Evolutionary conservation across 2,888 invertebrate species (phyloP).

Genomic region (Polymixis flavicincta): DNA sequence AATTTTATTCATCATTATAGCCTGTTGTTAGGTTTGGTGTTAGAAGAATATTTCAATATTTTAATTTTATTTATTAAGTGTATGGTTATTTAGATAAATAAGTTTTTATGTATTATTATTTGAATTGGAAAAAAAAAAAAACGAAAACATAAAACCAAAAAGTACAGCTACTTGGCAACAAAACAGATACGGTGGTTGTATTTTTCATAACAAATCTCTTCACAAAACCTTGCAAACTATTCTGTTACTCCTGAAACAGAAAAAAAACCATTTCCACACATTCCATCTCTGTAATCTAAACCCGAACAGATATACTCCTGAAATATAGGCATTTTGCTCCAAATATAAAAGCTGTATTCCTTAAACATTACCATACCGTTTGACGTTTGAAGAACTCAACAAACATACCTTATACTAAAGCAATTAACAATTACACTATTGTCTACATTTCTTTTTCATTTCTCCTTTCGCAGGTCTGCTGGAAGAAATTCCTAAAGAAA

Average conservation of each 20-base stretch:
- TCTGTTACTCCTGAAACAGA: not conserved
- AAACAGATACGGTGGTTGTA: not conserved
- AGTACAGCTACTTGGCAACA: not conserved
- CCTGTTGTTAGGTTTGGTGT: not conserved
- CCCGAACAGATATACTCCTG: slow-evolving; percentile 85
- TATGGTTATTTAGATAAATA: not conserved
- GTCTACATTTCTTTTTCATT: too few species aligned
- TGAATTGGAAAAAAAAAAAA: not conserved
- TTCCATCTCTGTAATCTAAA: slow-evolving; percentile 79
- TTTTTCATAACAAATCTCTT: not conserved
- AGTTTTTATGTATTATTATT: not conserved
- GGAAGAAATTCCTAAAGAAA: too few species aligned
- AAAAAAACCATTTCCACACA: slow-evolving; percentile 69
- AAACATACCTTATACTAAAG: too few species aligned
- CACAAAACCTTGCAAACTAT: not conserved
- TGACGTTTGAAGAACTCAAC: slow-evolving; percentile 76
- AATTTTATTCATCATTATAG: not conserved
- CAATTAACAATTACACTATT: too few species aligned
- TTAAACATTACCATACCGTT: slow-evolving; percentile 87
- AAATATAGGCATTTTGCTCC: slow-evolving; percentile 84
- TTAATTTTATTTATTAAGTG: not conserved
- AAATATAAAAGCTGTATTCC: slow-evolving; percentile 85
- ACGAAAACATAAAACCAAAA: not conserved
- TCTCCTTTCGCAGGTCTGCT: too few species aligned
- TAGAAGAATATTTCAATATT: not conserved